phyloP scores from a whole-genome alignment of 2,888 invertebrate species.

The Cordilura impudica region DNA sequence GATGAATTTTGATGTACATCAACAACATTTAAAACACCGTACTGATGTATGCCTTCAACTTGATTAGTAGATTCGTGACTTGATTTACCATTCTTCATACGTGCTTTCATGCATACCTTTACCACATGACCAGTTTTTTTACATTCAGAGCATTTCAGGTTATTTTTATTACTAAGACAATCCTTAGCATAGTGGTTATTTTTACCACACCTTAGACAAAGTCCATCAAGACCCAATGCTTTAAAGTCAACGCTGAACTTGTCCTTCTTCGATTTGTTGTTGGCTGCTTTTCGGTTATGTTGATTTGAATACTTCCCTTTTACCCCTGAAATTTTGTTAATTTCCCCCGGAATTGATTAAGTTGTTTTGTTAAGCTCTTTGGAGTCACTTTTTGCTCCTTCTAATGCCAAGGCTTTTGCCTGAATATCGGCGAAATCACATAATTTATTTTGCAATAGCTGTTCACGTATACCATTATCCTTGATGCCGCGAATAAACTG shows the following conservation, averaged over 20 bases:
- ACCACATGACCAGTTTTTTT: conserved; percentile 28
- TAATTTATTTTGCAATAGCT: conserved; percentile 15
- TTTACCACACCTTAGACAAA: conserved; percentile 29
- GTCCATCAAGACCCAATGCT: conserved; percentile 20
- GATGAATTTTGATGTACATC: neutral
- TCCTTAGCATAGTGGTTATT: conserved; percentile 15
- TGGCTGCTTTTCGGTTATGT: neutral
- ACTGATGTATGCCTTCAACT: neutral
- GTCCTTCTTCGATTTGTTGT: conserved; percentile 4
- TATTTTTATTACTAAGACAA: conserved; percentile 20
- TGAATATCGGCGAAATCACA: conserved; percentile 19
- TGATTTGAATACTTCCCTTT: neutral
- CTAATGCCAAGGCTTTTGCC: conserved; percentile 32
- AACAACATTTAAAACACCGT: neutral
- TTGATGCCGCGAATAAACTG: conserved; percentile 45
- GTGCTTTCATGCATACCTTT: conserved; percentile 26
- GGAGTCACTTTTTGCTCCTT: conserved; percentile 44
- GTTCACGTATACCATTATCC: conserved; percentile 29
- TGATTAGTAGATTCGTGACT: neutral
- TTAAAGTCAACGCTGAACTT: conserved; percentile 8
- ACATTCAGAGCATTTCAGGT: conserved; percentile 33
- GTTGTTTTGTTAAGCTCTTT: conserved; percentile 14
- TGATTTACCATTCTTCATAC: conserved; percentile 5
- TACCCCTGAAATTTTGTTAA: neutral
- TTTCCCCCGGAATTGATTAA: neutral